A percentile compares a stretch with the other conserved stretches of the same genome.
phyloP scores from a whole-genome alignment of 2,797 vertebrate species.

The Lacerta bilineata region DNA sequence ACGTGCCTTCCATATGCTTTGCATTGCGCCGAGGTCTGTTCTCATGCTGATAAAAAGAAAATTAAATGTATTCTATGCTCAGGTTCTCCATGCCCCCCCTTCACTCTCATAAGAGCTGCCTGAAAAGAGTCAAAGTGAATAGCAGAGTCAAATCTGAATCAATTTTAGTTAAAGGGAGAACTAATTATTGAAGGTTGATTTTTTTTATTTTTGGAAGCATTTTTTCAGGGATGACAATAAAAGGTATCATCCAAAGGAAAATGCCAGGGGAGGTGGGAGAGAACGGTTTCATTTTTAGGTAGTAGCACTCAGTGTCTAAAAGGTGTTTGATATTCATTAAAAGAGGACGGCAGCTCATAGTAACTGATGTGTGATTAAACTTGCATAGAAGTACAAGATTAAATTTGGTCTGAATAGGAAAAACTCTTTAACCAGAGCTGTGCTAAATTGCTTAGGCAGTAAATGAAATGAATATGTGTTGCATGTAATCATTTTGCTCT shows the following conservation, averaged over 20 bases:
- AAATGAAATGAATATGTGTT: conserved; percentile 32
- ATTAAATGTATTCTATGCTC: conserved; percentile 1
- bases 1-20: conserved; percentile 25
- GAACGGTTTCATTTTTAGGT: conserved; percentile 49
- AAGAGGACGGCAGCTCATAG: conserved; percentile 46
- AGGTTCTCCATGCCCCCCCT: not conserved
- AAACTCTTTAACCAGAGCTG: conserved; percentile 47
- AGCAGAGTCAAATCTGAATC: conserved; percentile 37
- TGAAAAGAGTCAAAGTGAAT: conserved; percentile 45
- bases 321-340: conserved; percentile 64
- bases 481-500: conserved; percentile 7
- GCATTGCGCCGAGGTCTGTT: conserved; percentile 31
- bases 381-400: conserved; percentile 56
- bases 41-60: conserved; percentile 47
- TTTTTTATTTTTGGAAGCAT: not conserved
- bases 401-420: conserved; percentile 47
- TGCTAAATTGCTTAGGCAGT: conserved; percentile 35
- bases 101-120: not conserved
- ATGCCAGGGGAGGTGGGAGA: not conserved
- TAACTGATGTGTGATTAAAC: conserved; percentile 66
- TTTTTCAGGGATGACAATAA: conserved; percentile 39
- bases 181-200: conserved; percentile 53
- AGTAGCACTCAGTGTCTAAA: conserved; percentile 46
- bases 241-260: conserved; percentile 32
- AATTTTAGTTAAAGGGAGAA: conserved; percentile 53